phyloP scores from a whole-genome alignment of 1,140 invertebrate genomes.

The Bombus confusus region DNA sequence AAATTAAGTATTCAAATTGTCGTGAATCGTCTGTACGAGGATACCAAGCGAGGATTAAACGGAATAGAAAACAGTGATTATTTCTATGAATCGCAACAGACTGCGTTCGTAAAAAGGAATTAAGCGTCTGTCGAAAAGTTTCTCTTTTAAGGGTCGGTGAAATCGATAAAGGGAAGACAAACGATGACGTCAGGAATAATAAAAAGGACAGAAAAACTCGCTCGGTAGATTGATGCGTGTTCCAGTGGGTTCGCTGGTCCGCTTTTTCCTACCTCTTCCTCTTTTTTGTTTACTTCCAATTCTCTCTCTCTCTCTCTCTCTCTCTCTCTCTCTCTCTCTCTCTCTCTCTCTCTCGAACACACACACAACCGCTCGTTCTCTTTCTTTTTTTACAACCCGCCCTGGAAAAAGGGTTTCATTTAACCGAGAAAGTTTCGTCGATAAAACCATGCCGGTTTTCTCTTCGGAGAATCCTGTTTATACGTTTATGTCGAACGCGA shows the following conservation, averaged over 20 bases:
- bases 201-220: constrained; percentile 20
- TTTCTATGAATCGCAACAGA: neutral
- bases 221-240: constrained; percentile 3
- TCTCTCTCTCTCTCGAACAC: neutral
- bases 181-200: constrained; percentile 13
- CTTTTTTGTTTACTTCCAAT: constrained; percentile 1
- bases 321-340: accelerated
- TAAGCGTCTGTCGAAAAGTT: neutral
- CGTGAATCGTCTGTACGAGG: neutral
- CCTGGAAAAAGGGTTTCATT: constrained; percentile 30
- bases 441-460: constrained; percentile 20
- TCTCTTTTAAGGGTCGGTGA: neutral
- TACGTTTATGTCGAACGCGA: constrained; percentile 46
- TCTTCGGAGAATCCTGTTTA: constrained; percentile 49
- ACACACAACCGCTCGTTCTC: neutral
- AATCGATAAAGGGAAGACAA: neutral
- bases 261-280: neutral
- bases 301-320: neutral
- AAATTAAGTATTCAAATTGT: neutral
- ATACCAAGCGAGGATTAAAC: neutral
- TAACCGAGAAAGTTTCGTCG: constrained; percentile 36
- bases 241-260: neutral
- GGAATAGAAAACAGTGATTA: neutral
- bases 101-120: neutral
- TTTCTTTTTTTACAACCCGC: neutral